Base-by-base conservation (phyloP, 2,797 vertebrate genomes). In the Clarias laeviceps region DNA sequence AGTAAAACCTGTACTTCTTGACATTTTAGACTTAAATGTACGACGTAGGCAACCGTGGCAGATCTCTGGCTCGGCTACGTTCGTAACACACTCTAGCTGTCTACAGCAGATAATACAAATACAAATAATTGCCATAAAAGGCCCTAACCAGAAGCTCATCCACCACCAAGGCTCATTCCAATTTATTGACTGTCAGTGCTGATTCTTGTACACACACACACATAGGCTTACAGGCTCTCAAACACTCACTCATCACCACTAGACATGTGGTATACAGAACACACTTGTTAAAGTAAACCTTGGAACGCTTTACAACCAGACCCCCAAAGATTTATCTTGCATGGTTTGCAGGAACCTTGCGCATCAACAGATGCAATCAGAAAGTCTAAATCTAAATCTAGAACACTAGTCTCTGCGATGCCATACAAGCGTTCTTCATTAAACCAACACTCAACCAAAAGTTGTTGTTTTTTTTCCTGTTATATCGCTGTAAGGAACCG, bases 121-220 rank as follows among this genome's bases (percentile, higher is more conserved):
- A 84, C 86, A 93, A 92, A 93, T 87, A 73, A 88, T 82, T 76
- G 74, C 90, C 83, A 83, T 92, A 90, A 88, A 91, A 84, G 88
- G 83, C 64, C 82, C 86, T 82, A 24, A 68, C 68, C 50, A 5
- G 82, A 64, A 85, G 65, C 70, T 79, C 57, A 82, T 77, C 70
- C 57, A 54, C 65, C 59, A 57, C 32, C 27, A n/a, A 87, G 54
- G 68, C 40, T 40, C 32, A 64, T 64, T 87, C 24, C 50, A 81
- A 24, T 68, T 68, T 45, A 54, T 34, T 83, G 20, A 57, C 79
- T 56, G 7, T 79, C 40, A 85, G 54, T 77, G 78, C 32, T 77
- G 65, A 76, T 59, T 18, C 84, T 66, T 64, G 59, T 12, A 50
- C 40, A 2, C 18, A 65, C 37, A 57, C 24, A 62, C 34, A 50